Percentiles rank a stretch among this genome's conserved stretches.
Conservation (phyloP, 2,888 invertebrate species). For the Gymnocheta viridis region DNA sequence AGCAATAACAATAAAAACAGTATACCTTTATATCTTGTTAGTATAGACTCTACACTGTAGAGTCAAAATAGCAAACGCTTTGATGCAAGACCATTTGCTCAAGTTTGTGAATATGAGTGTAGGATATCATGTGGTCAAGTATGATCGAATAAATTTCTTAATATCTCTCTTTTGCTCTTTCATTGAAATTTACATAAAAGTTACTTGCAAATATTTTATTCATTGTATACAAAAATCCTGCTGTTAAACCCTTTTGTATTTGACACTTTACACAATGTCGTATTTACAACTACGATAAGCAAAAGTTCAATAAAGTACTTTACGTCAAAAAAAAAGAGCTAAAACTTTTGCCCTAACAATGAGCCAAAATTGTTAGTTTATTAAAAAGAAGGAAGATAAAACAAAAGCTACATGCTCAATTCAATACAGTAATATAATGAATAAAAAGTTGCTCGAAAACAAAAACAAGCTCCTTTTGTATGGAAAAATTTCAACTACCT, state of each 20-base stretch:
- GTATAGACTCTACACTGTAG: no score
- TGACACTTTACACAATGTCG: slow-evolving; percentile 52
- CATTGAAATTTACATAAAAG: slow-evolving; percentile 40
- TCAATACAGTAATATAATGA: slow-evolving; percentile 2
- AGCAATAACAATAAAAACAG: no score
- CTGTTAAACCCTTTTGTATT: slow-evolving; percentile 56
- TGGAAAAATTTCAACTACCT: slow-evolving; percentile 6
- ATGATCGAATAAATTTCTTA: neutral
- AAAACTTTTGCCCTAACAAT: slow-evolving; percentile 27
- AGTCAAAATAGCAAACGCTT: no score
- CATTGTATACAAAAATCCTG: slow-evolving; percentile 30
- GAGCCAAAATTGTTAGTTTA: slow-evolving; percentile 25
- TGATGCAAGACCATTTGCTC: no score
- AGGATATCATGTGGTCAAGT: neutral
- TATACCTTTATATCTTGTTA: no score
- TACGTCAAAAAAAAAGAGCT: neutral
- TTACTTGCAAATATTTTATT: slow-evolving; percentile 46
- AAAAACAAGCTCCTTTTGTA: neutral
- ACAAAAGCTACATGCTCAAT: slow-evolving; percentile 24
- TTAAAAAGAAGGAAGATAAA: neutral
- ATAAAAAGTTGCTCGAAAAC: no score
- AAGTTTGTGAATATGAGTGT: no score
- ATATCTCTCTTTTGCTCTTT: neutral
- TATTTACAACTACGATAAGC: slow-evolving; percentile 31
- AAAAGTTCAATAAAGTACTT: slow-evolving; percentile 40